Conservation (phyloP, 2,113 vertebrate genomes). For the Cebus imitator region DNA sequence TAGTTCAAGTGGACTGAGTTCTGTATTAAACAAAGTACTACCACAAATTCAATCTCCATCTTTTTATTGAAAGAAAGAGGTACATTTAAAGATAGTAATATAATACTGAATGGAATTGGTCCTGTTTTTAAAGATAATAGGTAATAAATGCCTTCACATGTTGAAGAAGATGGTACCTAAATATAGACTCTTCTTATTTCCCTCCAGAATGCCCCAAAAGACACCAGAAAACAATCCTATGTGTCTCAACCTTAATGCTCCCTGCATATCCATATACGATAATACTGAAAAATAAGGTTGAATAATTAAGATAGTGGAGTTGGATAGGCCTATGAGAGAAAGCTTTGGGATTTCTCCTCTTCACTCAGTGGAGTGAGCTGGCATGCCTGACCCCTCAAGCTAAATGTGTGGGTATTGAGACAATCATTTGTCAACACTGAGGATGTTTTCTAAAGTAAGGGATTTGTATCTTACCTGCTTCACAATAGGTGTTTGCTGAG, state of each 20-base stretch:
- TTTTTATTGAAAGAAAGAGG: neutral
- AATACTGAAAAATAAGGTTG: neutral
- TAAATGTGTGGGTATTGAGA: neutral
- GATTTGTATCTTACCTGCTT: neutral
- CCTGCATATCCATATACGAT: neutral
- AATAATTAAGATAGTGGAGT: neutral
- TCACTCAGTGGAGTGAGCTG: neutral
- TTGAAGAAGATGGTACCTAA: neutral
- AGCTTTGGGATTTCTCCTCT: neutral
- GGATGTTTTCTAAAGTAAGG: neutral
- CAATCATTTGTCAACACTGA: neutral
- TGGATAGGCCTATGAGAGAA: neutral
- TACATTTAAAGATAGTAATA: neutral
- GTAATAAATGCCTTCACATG: neutral
- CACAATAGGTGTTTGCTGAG: neutral
- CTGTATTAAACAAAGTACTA: neutral
- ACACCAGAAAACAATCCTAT: neutral
- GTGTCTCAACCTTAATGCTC: neutral
- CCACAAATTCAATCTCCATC: neutral
- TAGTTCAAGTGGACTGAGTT: neutral
- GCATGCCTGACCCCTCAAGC: too few relatives aligned
- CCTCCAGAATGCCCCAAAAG: neutral
- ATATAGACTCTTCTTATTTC: neutral
- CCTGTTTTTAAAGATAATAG: neutral
- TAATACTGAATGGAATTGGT: neutral